Percentiles rank a stretch among this genome's conserved stretches.
phyloP scores from a whole-genome alignment of 1,140 invertebrate species.

The Thaumatotibia leucotreta region DNA sequence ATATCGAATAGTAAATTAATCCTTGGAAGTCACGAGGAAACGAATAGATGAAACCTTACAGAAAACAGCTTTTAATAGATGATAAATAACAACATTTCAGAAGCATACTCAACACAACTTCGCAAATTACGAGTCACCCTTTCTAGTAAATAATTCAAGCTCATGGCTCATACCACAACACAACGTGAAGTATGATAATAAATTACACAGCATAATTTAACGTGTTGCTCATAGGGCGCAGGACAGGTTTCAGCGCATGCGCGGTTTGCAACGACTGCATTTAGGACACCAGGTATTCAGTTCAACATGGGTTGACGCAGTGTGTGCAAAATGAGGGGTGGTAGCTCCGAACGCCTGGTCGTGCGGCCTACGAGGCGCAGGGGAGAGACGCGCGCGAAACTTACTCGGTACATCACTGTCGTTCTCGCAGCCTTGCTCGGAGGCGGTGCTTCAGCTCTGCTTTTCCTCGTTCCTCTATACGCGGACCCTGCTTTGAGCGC shows the following conservation, averaged over 20 bases:
- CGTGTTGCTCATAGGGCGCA: slow-evolving; percentile 25
- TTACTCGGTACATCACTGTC: slow-evolving; percentile 87
- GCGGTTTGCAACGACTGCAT: slow-evolving; percentile 26
- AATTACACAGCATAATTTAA: not conserved
- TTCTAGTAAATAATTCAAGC: slow-evolving; percentile 1
- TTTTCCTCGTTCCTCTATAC: slow-evolving; percentile 93
- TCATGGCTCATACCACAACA: not conserved
- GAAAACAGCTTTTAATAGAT: too few relatives aligned
- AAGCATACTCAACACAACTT: not conserved
- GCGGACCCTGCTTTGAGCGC: slow-evolving; percentile 94
- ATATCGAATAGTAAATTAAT: too few relatives aligned
- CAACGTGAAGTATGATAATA: slow-evolving; percentile 6
- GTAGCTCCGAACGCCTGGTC: slow-evolving; percentile 90
- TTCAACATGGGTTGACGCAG: slow-evolving; percentile 65
- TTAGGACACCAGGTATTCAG: slow-evolving; percentile 35
- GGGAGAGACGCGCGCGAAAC: slow-evolving; percentile 82
- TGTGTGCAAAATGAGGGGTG: slow-evolving; percentile 82
- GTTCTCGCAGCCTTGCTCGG: slow-evolving; percentile 86
- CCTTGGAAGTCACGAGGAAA: too few relatives aligned
- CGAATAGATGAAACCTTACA: too few relatives aligned
- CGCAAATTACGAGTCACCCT: not conserved
- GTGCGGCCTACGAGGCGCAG: slow-evolving; percentile 79
- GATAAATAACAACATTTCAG: too few relatives aligned
- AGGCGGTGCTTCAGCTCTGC: slow-evolving; percentile 87
- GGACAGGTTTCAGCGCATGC: slow-evolving; percentile 41